Base-by-base conservation (phyloP, 2,113 vertebrate genomes). In the Heterotis niloticus region DNA sequence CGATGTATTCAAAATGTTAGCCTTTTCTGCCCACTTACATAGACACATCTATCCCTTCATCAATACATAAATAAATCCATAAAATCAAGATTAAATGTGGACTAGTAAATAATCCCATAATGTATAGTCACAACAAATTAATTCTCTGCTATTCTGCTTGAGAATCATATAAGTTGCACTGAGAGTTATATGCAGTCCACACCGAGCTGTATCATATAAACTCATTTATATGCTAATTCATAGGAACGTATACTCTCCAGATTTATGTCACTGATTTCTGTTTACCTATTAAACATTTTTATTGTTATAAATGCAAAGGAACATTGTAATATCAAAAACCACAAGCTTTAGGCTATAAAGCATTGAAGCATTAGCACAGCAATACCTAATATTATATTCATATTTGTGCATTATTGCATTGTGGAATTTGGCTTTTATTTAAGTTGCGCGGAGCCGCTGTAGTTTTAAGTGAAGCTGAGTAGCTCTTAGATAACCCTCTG, bases 311-410 rank as follows among this genome's bases (percentile, higher is more conserved):
- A 64, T 70, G 66, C 65, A 70, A 76, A 80, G 74, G 74, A 80
- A 76, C 54, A 80, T 71, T 76, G 56, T 80, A 69, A 80, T 80
- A 76, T 76, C 51, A 80, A 80, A 76, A 80, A 76, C 65, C 79
- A 60, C 34, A 29, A 65, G 77, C 77, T 78, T 52, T 70, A 78
- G 77, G 77, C 77, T 78, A 78, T 17, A 68, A 78, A 78, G 68
- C 77, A 78, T 78, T 78, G 34, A 44, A 44, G 34, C 34, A 44
- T 44, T 44, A 78, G 67, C 29, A 34, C 66, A 13, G 57, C 54
- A 70, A 71, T 78, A 78, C 77, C 67, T 69, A 67, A 71, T 78
- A 71, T 78, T 69, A 78, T 78, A 78, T 78, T 59, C 77, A 60
- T 44, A 78, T 78, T 78, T 71, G 67, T 23, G 29, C 23, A 54